Evolutionary conservation across 1,140 invertebrate genomes (phyloP), one percentile per base, ranked within the genome.

Genomic region (Helicoverpa armigera): DNA sequence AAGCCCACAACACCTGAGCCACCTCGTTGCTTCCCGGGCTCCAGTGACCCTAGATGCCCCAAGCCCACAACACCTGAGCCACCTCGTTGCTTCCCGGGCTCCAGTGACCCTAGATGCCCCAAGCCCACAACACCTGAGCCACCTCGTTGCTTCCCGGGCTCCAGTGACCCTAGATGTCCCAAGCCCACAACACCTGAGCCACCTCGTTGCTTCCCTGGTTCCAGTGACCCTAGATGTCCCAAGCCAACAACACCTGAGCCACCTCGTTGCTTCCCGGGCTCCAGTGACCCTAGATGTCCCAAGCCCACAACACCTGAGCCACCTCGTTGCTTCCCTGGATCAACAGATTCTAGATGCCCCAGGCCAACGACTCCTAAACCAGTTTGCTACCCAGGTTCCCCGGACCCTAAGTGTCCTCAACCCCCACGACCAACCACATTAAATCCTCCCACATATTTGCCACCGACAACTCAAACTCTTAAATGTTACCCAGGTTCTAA

Each of bases 401-500:
- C 83, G 1, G 91, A 94, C 79, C 90, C 92, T n/a, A 78, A 79
- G 50, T 95, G 94, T 58, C 87, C 85, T 12, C 80, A 61, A 84
- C 87, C 86, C 51, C 82, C 87, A 74, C 85, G 87, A 0, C 85
- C 86, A 12, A 61, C 77, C 5, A 82, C 80, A 2, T 56, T 82
- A 16, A 82, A 18, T 58, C 80, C 80, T 51, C 80, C 80, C 2
- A 82, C 80, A 69, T 72, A 79, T 43, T 85, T 72, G 56, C 79
- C 84, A 31, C 84, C 86, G 69, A 67, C 87, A 4, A 85, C 83
- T 16, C 78, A 82, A 14, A 74, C 73, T 72, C 88, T 88, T 3
- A 81, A 79, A 2, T 95, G 95, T 78, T 95, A 88, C 78, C 94
- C 93, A 11, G 95, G 95, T 12, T 92, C 91, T n/a, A 87, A 77